Evolutionary conservation across 2,888 invertebrate species (phyloP).

Genomic region (Callimorpha dominula): DNA sequence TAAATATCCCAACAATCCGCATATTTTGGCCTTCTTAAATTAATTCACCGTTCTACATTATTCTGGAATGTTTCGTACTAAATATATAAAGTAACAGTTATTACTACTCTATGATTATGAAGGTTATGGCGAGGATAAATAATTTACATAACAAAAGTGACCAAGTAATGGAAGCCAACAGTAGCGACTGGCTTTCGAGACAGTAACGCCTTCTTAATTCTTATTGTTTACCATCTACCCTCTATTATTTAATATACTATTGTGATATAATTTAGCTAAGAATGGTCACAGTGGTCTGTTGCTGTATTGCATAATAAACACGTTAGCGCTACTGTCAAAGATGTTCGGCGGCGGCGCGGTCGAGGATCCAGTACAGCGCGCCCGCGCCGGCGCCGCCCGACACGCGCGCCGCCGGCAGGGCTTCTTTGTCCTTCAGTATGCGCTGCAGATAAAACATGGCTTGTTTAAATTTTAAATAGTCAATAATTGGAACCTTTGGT

Average conservation of each 20-base stretch:
- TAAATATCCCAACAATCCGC: too few relatives aligned
- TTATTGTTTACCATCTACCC: not conserved
- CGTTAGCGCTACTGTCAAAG: constrained; percentile 51
- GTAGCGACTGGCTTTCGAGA: not conserved
- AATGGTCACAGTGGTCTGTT: not conserved
- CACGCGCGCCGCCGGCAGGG: constrained; percentile 92
- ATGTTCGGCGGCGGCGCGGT: constrained; percentile 83
- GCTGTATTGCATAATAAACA: constrained; percentile 23
- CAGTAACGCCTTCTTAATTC: not conserved
- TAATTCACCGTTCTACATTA: not conserved
- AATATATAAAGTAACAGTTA: too few relatives aligned
- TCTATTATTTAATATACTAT: not conserved
- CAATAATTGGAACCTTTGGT: too few relatives aligned
- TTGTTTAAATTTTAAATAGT: not conserved
- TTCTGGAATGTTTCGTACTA: not conserved
- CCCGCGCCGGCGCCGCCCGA: constrained; percentile 88
- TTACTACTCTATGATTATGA: too few relatives aligned
- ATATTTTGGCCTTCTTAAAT: not conserved
- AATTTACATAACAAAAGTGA: too few relatives aligned
- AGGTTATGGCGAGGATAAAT: too few relatives aligned
- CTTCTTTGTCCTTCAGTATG: constrained; percentile 91
- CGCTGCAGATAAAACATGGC: constrained; percentile 72
- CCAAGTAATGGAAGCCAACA: not conserved
- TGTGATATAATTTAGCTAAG: not conserved
- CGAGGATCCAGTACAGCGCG: constrained; percentile 88